Conservation (phyloP, 2,113 vertebrate genomes). For the Chloroceryle aenea region DNA sequence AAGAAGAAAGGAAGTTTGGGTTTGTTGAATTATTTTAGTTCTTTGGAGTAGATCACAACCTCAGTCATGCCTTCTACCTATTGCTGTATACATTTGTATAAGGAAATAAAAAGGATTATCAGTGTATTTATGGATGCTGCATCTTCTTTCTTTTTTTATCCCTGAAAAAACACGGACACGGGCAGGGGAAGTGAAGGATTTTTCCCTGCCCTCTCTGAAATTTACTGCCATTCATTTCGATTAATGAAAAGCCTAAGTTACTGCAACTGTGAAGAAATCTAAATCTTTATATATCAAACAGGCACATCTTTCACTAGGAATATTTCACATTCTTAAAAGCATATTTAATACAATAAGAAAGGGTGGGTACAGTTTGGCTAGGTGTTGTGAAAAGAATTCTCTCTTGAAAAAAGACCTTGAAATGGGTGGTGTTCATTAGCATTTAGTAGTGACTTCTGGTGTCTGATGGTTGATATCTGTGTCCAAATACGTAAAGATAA, state of each 20-base stretch:
- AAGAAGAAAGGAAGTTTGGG: constrained; percentile 31
- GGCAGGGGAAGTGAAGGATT: neutral
- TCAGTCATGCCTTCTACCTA: neutral
- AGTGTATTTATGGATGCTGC: neutral
- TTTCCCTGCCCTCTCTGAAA: neutral
- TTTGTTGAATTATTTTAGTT: neutral
- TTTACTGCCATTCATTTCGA: neutral
- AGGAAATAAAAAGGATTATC: neutral
- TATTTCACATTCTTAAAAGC: neutral
- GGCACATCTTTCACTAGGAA: neutral
- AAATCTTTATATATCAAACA: neutral
- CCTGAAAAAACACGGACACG: neutral
- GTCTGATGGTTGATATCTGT: neutral
- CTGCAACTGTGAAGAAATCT: neutral
- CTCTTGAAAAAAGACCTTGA: neutral
- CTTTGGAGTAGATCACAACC: neutral
- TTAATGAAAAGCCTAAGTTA: neutral
- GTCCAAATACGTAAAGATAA: neutral
- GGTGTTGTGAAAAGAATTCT: neutral
- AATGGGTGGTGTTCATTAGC: neutral
- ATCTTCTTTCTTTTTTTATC: neutral
- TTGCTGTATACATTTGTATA: neutral
- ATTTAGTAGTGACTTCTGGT: neutral
- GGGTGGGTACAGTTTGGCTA: neutral
- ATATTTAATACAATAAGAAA: neutral